Base-by-base conservation (phyloP, 2,797 vertebrate species). In the Enteromius unitaeniatus region DNA sequence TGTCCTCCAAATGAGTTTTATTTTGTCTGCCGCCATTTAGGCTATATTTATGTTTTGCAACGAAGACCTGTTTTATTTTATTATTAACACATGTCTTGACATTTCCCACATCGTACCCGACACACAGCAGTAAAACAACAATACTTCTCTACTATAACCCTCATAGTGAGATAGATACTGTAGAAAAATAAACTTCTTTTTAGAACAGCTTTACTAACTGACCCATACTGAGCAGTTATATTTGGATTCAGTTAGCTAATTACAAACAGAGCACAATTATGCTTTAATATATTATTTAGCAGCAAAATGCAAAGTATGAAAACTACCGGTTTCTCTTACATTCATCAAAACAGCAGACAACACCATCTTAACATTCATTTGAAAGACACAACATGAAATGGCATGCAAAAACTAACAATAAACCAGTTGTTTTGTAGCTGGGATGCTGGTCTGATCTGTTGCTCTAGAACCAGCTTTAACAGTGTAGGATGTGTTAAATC, bases 211-310 rank as follows among this genome's bases (percentile, higher is more conserved):
- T 55, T 10, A 9, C 21, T 55, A n/a, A 11, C 55, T 60, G n/a
- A 60, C n/a, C 58, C 4, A 26, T 26, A 60, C 1, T 60, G 4
- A n/a, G 28, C 28, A 31, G 28, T 31, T 31, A 31, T 55, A 58
- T 4, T 23, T 26, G 1, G 4, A 14, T 11, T 26, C 58, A 60
- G 2, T 15, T 4, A 62, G 58, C 58, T 26, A 2, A 60, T 6
- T n/a, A 60, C 1, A 62, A 28, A 62, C 26, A 23, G 13, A 62
- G 26, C 60, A 17, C 34, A 42, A 65, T 21, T 11, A 72, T 49
- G 6, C 23, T 72, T 72, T 49, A 47, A 72, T 72, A 49, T 28
- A 28, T 28, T 17, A 47, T 28, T 72, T 72, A 72, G 69, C 69
- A 72, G 69, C 69, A 28, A 72, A 47, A 0, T 11, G 45, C 10